Percentiles rank a stretch among this genome's conserved stretches.
phyloP scores from a whole-genome alignment of 2,797 vertebrate genomes.

The Poeciliopsis presidionis region DNA sequence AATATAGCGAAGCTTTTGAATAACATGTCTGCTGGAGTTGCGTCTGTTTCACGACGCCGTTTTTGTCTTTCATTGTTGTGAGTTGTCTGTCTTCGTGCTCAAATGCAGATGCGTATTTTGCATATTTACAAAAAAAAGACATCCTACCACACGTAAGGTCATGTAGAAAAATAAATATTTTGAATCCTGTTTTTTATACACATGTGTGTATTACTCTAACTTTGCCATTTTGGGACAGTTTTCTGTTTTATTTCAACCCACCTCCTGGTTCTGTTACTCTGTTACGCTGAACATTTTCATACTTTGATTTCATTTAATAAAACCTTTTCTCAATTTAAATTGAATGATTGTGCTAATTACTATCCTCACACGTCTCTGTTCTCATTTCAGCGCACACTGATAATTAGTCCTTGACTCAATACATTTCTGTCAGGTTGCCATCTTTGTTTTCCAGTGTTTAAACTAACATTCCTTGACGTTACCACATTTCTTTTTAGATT shows the following conservation, averaged over 20 bases:
- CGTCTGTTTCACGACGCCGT: too few relatives aligned
- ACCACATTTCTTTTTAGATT: background rate
- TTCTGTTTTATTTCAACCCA: background rate
- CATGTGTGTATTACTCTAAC: too few relatives aligned
- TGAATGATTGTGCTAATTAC: slow-evolving; percentile 24
- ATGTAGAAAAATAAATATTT: too few relatives aligned
- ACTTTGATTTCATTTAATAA: slow-evolving; percentile 4
- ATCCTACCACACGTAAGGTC: too few relatives aligned
- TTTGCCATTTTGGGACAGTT: too few relatives aligned
- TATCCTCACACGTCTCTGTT: slow-evolving; percentile 12
- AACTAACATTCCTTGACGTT: background rate
- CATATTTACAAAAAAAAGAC: too few relatives aligned
- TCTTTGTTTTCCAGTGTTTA: slow-evolving; percentile 1
- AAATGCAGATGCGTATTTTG: too few relatives aligned
- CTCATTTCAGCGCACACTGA: slow-evolving; percentile 13
- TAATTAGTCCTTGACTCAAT: slow-evolving; percentile 13
- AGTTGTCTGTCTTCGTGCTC: too few relatives aligned
- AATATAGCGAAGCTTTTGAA: background rate
- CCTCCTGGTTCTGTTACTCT: background rate
- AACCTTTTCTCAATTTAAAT: slow-evolving; percentile 15
- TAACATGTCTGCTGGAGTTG: too few relatives aligned
- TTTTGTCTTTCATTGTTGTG: too few relatives aligned
- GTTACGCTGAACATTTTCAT: background rate
- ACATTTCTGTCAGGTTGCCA: background rate
- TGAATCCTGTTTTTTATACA: too few relatives aligned